These are phyloP conservation scores for Gymnocephalus cernua DNA, from an alignment of 2,113 vertebrate genomes.

Conservation along the genomic window DNA sequence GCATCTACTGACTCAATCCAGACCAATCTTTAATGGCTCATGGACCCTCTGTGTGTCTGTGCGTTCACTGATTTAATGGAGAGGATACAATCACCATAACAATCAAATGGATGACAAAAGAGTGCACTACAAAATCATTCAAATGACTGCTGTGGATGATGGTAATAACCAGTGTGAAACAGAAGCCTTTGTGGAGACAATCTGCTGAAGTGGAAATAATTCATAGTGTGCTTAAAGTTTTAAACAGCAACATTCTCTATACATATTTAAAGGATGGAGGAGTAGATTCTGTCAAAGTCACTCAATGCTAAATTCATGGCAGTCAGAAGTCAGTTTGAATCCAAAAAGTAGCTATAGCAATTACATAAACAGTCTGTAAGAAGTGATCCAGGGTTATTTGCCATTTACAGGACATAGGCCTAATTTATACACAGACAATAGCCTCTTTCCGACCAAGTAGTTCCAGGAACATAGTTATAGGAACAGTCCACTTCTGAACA, in stretches of 20 bases:
- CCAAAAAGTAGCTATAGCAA: background rate
- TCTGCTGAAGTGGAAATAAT: conserved; percentile 12
- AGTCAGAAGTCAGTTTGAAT: background rate
- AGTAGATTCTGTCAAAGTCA: background rate
- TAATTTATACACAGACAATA: background rate
- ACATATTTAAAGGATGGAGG: conserved; percentile 21
- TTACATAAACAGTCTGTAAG: background rate
- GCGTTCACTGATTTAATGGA: conserved; percentile 18
- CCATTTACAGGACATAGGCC: background rate
- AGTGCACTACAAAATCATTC: conserved; percentile 4
- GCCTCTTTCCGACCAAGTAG: no score
- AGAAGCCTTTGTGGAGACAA: conserved; percentile 1
- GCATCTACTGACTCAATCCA: conserved; percentile 8
- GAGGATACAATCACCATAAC: conserved; percentile 22
- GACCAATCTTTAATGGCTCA: conserved; percentile 16
- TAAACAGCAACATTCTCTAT: conserved; percentile 28
- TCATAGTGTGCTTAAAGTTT: conserved; percentile 4
- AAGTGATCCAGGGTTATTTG: background rate
- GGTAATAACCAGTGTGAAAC: conserved; percentile 8
- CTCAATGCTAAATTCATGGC: background rate
- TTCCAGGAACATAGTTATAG: no score
- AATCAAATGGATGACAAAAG: conserved; percentile 19
- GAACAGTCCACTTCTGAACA: no score
- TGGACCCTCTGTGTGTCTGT: background rate
- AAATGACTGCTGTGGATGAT: conserved; percentile 5